A percentile compares a stretch with the other conserved stretches of the same genome.
Evolutionary conservation across 2,113 vertebrate genomes (phyloP).

Genomic region (Callorhinus ursinus): DNA sequence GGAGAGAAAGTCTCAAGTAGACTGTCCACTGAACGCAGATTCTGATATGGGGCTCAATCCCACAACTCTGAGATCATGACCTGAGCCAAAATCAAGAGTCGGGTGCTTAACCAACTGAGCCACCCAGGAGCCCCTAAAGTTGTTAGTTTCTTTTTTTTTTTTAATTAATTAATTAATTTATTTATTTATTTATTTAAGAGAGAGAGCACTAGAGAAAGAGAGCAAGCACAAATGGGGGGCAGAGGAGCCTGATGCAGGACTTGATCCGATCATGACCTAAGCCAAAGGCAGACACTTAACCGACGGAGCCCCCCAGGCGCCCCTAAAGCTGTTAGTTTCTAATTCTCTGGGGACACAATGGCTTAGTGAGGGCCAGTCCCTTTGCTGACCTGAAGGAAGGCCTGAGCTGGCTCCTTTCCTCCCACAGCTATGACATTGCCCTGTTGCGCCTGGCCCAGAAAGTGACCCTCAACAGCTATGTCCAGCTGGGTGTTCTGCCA

Average conservation of each 20-base stretch:
- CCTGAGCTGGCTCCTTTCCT: not conserved
- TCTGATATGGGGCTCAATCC: not conserved
- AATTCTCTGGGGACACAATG: not conserved
- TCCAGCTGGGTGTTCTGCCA: constrained; percentile 90
- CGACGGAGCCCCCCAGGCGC: not conserved
- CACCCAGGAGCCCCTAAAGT: not conserved
- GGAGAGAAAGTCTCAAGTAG: not conserved
- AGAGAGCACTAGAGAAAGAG: too few species aligned
- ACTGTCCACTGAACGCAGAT: not conserved
- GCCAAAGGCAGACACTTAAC: not conserved
- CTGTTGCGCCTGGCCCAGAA: constrained; percentile 87
- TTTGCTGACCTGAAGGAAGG: not conserved
- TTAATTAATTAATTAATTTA: too few species aligned
- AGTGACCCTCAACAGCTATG: constrained; percentile 87
- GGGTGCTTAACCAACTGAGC: not conserved
- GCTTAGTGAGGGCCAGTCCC: not conserved
- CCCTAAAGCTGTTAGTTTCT: not conserved
- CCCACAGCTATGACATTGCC: constrained; percentile 91
- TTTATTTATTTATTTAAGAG: too few species aligned
- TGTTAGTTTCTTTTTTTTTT: too few species aligned
- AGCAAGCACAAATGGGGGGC: too few species aligned
- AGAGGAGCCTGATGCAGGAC: too few species aligned
- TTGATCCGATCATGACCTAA: not conserved
- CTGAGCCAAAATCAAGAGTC: not conserved
- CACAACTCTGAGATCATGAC: not conserved